Conservation (phyloP, 1,140 invertebrate genomes). For the Cydia pomonella region DNA sequence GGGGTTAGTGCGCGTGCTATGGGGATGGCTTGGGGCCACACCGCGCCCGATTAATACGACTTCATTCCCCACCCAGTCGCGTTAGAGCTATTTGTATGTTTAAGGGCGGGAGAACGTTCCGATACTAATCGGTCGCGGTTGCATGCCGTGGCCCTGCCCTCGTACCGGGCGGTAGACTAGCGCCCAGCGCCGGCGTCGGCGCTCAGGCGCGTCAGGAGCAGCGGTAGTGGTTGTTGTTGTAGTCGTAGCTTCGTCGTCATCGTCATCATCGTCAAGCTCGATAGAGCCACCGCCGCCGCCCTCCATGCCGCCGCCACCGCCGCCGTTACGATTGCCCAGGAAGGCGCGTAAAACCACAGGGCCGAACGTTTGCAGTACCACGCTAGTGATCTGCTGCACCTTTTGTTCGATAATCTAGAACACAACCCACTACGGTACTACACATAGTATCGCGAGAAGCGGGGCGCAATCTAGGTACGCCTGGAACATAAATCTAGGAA, state of each 20-base stretch:
- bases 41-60: conserved; percentile 4
- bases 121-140: not conserved
- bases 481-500: conserved; percentile 34
- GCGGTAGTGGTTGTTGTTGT: conserved; percentile 51
- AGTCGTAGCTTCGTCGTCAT: conserved; percentile 67
- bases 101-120: not conserved
- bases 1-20: conserved; percentile 68
- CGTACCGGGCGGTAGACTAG: conserved; percentile 76
- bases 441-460: conserved; percentile 48
- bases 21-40: conserved; percentile 35
- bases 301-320: conserved; percentile 52
- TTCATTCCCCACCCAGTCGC: not conserved
- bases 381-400: conserved; percentile 86
- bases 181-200: conserved; percentile 55
- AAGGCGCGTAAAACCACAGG: conserved; percentile 83
- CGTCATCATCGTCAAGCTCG: conserved; percentile 66
- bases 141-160: conserved; percentile 36
- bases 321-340: conserved; percentile 76
- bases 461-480: not conserved
- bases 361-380: conserved; percentile 85
- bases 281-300: conserved; percentile 56
- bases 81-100: conserved; percentile 8
- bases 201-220: conserved; percentile 51
- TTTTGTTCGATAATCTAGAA: conserved; percentile 90
- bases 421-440: conserved; percentile 45